phyloP scores from a whole-genome alignment of 2,113 vertebrate genomes.

The Butorides virescens region DNA sequence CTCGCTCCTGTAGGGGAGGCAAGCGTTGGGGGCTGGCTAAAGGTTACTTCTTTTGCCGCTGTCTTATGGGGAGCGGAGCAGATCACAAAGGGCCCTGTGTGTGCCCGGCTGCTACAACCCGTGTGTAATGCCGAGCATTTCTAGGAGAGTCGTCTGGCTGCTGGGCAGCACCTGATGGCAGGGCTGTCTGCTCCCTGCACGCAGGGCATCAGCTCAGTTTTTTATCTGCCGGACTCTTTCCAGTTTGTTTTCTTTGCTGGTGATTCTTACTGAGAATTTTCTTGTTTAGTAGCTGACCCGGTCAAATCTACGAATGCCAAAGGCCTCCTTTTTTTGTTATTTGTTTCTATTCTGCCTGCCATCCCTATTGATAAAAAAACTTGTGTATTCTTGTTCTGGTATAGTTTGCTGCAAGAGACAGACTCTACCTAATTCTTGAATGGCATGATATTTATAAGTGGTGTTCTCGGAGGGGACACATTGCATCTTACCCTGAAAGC shows the following conservation, averaged over 20 bases:
- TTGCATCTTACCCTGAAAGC: not conserved
- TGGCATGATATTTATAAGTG: not conserved
- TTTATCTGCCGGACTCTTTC: not conserved
- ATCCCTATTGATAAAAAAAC: not conserved
- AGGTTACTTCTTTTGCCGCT: accelerated
- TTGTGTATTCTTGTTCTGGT: not conserved
- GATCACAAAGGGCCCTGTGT: accelerated
- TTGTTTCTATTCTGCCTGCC: not conserved
- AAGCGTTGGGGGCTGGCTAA: not conserved
- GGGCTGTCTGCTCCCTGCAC: not conserved
- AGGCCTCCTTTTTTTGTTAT: not conserved
- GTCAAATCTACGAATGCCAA: not conserved
- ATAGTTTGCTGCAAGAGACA: not conserved
- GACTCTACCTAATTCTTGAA: not conserved
- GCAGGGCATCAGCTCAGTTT: accelerated
- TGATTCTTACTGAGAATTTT: not conserved
- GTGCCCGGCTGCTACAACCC: not conserved
- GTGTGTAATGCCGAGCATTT: not conserved
- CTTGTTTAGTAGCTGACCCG: not conserved
- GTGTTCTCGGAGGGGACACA: not conserved
- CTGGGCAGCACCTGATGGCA: not conserved
- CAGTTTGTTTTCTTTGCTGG: accelerated
- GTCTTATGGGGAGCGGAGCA: not conserved
- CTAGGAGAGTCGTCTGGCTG: not conserved
- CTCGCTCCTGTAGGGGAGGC: accelerated